Base-by-base conservation (phyloP, 2,888 invertebrate species). In the Xestobium rufovillosum region DNA sequence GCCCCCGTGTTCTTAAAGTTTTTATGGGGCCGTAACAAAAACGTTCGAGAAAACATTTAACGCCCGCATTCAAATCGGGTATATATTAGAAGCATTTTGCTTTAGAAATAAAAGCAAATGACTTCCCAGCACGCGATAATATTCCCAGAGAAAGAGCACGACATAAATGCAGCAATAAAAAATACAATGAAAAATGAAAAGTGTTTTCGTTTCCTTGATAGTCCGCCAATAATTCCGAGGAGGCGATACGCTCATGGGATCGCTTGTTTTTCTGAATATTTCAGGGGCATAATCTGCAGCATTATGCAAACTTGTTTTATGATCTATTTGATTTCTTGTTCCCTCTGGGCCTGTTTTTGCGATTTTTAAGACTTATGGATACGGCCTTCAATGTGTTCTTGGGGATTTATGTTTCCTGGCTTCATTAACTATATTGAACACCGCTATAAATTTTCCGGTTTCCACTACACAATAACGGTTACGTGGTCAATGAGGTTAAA, bases 341-440 rank as follows among this genome's bases (percentile, higher is more conserved):
- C 4, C 10, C 28, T 27, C 28, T 10, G 12, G 16, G 19, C 31
- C n/a, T 26, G 19, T 19, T 49, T 52, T 49, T 50, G 50, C 51
- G 47, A 46, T 49, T 52, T 39, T 36, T 16, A 44, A 47, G 51
- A 48, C 49, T 52, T 52, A 52, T 49, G 49, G 43, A 38, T 42
- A 29, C 27, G 28, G 42, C 46, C 42, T 46, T 50, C 51, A 45
- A 34, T 36, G 40, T 32, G 34, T 49, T 53, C 48, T 39, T 45
- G 29, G 47, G 48, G 57, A 64, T 64, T 63, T 63, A 63, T 61
- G 56, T 55, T 49, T 53, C 53, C 51, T 51, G 50, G 57, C 57
- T 63, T 63, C 64, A 64, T 64, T 64, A 64, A 60, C 62, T 62
- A 52, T 63, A 64, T 64, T 60, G 61, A 61, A 63, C 51, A 50